These are phyloP conservation scores for Ctenodactylus gundi DNA, from an alignment of 2,113 vertebrate genomes.

Conservation along the genomic window DNA sequence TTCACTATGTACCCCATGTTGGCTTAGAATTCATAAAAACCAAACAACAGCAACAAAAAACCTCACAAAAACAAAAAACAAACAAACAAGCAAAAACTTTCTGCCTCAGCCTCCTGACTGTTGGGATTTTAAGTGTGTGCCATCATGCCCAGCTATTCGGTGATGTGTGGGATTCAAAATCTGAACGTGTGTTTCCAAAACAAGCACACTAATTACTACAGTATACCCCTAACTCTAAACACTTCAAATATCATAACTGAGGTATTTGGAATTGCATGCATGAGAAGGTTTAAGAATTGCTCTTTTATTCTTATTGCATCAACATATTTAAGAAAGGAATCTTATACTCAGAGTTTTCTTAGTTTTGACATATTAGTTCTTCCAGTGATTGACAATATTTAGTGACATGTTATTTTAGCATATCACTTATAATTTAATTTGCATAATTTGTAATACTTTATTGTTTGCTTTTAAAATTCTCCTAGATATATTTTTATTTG, in stretches of 20 bases:
- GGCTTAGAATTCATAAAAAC: too few species aligned
- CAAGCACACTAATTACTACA: too few species aligned
- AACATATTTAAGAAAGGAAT: neutral
- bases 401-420: neutral
- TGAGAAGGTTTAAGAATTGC: neutral
- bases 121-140: too few species aligned
- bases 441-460: neutral
- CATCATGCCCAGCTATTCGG: too few species aligned
- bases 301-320: neutral
- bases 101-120: too few species aligned
- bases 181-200: too few species aligned
- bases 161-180: too few species aligned
- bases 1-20: too few species aligned
- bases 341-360: neutral
- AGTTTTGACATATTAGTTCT: neutral
- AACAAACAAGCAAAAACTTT: too few species aligned
- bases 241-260: neutral
- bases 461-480: neutral
- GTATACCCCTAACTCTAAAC: too few species aligned
- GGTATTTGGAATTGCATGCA: neutral
- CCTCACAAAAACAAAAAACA: too few species aligned
- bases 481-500: neutral
- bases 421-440: neutral
- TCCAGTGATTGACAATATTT: neutral
- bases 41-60: too few species aligned